These are phyloP conservation scores for Campoletis raptor DNA, from an alignment of 2,888 invertebrate species.

Conservation along the genomic window DNA sequence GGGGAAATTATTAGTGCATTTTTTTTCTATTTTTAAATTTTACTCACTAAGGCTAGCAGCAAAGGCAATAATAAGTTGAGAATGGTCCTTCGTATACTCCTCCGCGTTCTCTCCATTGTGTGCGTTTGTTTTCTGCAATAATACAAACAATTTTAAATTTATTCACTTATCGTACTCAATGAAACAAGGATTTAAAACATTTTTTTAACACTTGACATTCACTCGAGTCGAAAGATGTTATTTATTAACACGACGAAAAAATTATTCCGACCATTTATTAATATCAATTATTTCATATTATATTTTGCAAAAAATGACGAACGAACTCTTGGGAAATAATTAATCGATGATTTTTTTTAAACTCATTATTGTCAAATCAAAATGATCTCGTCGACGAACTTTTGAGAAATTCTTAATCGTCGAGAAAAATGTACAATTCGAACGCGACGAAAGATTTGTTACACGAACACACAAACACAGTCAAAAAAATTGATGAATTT, in stretches of 20 bases:
- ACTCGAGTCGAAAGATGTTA: background rate
- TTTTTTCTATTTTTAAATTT: background rate
- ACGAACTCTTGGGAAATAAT: background rate
- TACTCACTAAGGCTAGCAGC: conserved; percentile 82
- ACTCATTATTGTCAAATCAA: background rate
- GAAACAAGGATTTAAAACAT: background rate
- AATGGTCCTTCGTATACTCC: conserved; percentile 81
- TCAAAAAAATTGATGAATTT: background rate
- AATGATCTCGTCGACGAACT: background rate
- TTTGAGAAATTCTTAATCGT: background rate
- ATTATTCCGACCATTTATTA: background rate
- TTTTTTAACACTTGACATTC: background rate
- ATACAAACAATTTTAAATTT: conserved; percentile 60
- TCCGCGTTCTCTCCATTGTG: conserved; percentile 83
- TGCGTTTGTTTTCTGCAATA: conserved; percentile 70
- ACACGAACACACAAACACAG: background rate
- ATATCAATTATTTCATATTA: background rate
- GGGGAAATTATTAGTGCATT: background rate
- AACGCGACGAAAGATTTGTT: background rate
- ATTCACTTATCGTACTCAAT: conserved; percentile 19
- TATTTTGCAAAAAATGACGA: background rate
- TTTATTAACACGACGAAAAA: background rate
- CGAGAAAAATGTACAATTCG: background rate
- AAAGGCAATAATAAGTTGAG: conserved; percentile 80
- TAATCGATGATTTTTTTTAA: background rate